Evolutionary conservation across 2,888 invertebrate genomes (phyloP).

Genomic region (Auanema freiburgensis): DNA sequence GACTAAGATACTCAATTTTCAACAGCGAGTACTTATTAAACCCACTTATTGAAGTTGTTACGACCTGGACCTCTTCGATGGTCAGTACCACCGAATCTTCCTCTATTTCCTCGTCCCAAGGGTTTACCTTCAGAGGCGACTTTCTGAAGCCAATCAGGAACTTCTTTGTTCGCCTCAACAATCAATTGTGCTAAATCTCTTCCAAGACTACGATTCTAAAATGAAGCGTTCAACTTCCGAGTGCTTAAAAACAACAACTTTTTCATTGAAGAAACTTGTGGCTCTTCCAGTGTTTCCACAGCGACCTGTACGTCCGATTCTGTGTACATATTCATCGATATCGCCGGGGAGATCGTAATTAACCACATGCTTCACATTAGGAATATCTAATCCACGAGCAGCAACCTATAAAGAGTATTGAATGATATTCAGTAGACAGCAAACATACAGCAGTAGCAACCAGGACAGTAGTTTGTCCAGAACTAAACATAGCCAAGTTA

Average conservation of each 20-base stretch:
- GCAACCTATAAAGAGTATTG: conserved; percentile 28
- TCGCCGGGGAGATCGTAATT: conserved; percentile 49
- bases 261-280: conserved; percentile 50
- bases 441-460: conserved; percentile 44
- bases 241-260: conserved; percentile 17
- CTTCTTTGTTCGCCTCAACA: conserved; percentile 40
- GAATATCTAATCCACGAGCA: conserved; percentile 50
- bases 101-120: conserved; percentile 18
- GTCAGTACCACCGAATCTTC: conserved; percentile 21
- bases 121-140: conserved; percentile 39
- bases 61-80: conserved; percentile 25
- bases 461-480: conserved; percentile 71
- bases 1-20: no score
- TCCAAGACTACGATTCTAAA: conserved; percentile 40
- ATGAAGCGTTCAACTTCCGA: not conserved
- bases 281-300: conserved; percentile 47
- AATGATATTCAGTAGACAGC: not conserved
- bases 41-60: no score
- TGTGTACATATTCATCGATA: conserved; percentile 50
- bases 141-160: conserved; percentile 44
- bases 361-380: conserved; percentile 45
- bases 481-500: conserved; percentile 40
- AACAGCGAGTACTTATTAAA: no score
- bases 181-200: conserved; percentile 36
- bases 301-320: conserved; percentile 50